Evolutionary conservation across 2,888 invertebrate genomes (phyloP).

Genomic region (Dolichopus griseipennis): DNA sequence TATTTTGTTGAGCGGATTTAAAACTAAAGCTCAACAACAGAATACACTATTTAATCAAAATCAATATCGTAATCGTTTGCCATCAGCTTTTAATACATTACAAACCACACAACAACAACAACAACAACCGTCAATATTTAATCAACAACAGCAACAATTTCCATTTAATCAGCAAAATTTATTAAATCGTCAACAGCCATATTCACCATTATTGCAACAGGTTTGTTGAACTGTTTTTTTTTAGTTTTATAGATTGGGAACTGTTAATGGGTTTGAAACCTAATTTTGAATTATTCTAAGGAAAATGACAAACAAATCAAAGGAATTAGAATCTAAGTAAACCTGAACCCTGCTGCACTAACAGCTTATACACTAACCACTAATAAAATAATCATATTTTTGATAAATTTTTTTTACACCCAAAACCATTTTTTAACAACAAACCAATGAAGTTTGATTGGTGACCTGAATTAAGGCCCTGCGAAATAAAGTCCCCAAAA

Average conservation of each 20-base stretch:
- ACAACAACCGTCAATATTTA: constrained; percentile 26
- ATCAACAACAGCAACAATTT: constrained; percentile 28
- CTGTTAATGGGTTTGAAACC: too few relatives aligned
- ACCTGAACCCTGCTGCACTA: too few relatives aligned
- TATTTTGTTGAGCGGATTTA: neutral
- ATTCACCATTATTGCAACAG: constrained; percentile 23
- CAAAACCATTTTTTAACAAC: too few relatives aligned
- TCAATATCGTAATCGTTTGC: neutral
- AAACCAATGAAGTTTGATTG: too few relatives aligned
- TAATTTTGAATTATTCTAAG: too few relatives aligned
- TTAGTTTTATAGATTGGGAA: neutral
- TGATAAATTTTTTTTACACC: too few relatives aligned
- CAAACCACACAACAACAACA: neutral
- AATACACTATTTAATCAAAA: constrained; percentile 7
- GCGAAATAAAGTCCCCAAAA: too few relatives aligned
- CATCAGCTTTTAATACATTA: neutral
- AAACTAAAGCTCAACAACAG: neutral
- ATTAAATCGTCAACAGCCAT: constrained; percentile 27
- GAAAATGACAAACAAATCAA: too few relatives aligned
- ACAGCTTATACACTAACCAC: too few relatives aligned
- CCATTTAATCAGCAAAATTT: constrained; percentile 22
- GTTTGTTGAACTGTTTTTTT: neutral
- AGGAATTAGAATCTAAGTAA: too few relatives aligned
- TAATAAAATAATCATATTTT: too few relatives aligned
- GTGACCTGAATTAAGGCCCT: too few relatives aligned